Evolutionary conservation across 1,140 invertebrate genomes (phyloP), one percentile per base, ranked within the genome.

Genomic region (Dreissena rostriformis): DNA sequence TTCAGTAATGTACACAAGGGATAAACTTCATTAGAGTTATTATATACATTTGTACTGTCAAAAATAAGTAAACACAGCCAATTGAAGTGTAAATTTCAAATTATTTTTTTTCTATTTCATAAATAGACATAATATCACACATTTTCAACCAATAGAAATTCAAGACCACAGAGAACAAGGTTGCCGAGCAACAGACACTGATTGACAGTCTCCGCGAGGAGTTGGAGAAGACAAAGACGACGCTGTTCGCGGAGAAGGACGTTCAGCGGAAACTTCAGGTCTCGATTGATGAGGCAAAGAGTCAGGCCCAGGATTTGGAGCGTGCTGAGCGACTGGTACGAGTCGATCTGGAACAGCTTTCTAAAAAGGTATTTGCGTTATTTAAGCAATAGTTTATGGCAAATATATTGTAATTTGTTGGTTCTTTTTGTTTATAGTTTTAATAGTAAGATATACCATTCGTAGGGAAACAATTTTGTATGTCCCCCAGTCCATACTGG

Each of bases 281-380:
- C 12, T 89, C 93, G 53, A 67, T 91, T 10, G 92, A 93, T 19
- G 29, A 84, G 28, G 79, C 86, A 5, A 91, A 91, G 65, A 76
- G 87, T 19, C 90, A 93, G 78, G 84, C 89, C 17, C 70, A 88
- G 22, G 92, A 93, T 84, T 85, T 93, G 17, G 90, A 93, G 85
- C 82, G 93, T 68, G 86, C 92, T 17, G 93, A 94, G 77, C 68
- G 92, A 73, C 86, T 90, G 22, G 92, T 93, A 55, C 84, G 92
- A 55, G 90, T 93, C 5, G 93, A 93, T 83, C 76, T 93, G 57
- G 92, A 94, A 83, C 92, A 94, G 75, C 61, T 87, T 24, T 76
- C 88, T 22, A 92, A 92, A 77, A 88, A 87, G 89, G 93, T 93
- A 75, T 73, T 39, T 39, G 86, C 53, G 2, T 14, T 5, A 39